phyloP scores from a whole-genome alignment of 2,797 vertebrate genomes.

The Lepidocolaptes lacrymiger region DNA sequence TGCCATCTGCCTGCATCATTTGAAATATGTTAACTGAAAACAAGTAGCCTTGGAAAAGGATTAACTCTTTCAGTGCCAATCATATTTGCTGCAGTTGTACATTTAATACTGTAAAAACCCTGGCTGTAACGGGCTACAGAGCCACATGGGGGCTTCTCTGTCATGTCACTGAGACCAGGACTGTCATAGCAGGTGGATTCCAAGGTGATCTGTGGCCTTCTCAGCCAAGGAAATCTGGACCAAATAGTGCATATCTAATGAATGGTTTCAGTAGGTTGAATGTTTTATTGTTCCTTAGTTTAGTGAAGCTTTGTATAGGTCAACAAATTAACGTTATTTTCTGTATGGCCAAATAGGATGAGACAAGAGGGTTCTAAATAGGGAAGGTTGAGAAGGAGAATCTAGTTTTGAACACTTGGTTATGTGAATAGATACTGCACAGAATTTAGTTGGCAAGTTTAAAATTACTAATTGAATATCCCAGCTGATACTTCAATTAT shows the following conservation, averaged over 20 bases:
- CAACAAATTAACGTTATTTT: neutral
- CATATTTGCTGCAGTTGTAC: neutral
- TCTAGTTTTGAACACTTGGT: neutral
- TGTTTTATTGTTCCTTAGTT: neutral
- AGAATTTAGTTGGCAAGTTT: neutral
- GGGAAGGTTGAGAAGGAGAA: neutral
- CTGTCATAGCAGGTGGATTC: neutral
- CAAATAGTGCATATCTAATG: neutral
- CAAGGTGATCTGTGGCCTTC: neutral
- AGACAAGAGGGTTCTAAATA: neutral
- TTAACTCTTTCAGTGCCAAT: neutral
- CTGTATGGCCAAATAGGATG: neutral
- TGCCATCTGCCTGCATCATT: slow-evolving; percentile 28
- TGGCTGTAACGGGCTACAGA: neutral
- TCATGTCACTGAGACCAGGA: accelerated
- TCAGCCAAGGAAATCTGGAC: neutral
- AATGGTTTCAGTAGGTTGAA: neutral
- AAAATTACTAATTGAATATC: neutral
- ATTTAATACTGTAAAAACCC: neutral
- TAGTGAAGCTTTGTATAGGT: neutral
- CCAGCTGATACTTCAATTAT: neutral
- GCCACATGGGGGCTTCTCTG: neutral
- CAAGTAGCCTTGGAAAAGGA: neutral
- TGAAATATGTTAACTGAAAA: neutral
- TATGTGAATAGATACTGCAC: neutral